phyloP scores from a whole-genome alignment of 2,797 vertebrate genomes.

The Tadarida brasiliensis region DNA sequence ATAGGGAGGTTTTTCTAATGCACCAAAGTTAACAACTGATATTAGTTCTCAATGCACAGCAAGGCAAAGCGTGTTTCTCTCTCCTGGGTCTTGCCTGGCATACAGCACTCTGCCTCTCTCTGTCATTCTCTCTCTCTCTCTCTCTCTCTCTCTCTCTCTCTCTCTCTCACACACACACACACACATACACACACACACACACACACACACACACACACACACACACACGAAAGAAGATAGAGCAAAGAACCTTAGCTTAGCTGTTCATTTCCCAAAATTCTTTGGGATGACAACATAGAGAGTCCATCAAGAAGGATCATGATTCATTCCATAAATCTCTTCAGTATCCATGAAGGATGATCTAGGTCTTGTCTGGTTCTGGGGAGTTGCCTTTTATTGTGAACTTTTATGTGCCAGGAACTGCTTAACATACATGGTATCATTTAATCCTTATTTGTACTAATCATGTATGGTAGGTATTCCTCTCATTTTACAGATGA shows the following conservation, averaged over 20 bases:
- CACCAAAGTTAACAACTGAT: not conserved
- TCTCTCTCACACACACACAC: too few species aligned
- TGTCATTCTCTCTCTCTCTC: not conserved
- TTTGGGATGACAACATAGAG: not conserved
- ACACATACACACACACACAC: too few species aligned
- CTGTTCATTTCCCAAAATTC: not conserved
- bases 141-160: not conserved
- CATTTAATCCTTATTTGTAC: not conserved
- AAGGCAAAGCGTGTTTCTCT: not conserved
- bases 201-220: rapidly evolving
- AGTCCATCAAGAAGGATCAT: not conserved
- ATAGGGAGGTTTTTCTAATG: not conserved
- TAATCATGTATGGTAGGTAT: not conserved
- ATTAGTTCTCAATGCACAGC: not conserved
- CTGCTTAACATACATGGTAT: not conserved
- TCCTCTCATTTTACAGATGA: constrained; percentile 38
- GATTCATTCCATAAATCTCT: not conserved
- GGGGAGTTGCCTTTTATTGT: not conserved
- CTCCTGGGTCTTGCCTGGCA: not conserved
- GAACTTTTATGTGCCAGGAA: not conserved
- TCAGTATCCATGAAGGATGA: not conserved
- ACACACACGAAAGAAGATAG: not conserved
- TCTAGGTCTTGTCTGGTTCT: not conserved
- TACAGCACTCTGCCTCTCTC: not conserved
- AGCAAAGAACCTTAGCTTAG: not conserved